A percentile compares a stretch with the other conserved stretches of the same genome.
Evolutionary conservation across 2,888 invertebrate species (phyloP).

Genomic region (Cremastinae sp.): DNA sequence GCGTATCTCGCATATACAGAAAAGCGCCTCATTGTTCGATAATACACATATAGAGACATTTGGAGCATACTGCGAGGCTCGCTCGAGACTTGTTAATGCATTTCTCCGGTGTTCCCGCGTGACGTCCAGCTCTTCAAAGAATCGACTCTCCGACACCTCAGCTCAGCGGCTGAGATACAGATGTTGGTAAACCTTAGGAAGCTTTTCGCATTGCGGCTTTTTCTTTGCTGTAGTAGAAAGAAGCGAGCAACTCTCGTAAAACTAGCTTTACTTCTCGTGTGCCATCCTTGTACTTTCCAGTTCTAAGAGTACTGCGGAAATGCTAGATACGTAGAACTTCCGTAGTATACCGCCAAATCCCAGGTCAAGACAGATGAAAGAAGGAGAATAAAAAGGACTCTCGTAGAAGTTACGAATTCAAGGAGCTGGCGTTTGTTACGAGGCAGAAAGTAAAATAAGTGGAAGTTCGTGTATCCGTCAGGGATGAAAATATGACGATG

Average conservation of each 20-base stretch:
- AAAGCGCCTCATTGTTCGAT: conserved; percentile 5
- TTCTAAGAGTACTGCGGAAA: conserved; percentile 34
- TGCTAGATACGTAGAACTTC: conserved; percentile 17
- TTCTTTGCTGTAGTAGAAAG: neutral
- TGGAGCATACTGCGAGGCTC: conserved; percentile 25
- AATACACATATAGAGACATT: conserved; percentile 24
- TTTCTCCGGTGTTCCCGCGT: conserved; percentile 42
- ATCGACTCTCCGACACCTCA: conserved; percentile 51
- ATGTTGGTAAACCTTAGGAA: conserved; percentile 17
- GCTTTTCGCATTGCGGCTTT: conserved; percentile 59
- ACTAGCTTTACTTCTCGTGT: conserved; percentile 38
- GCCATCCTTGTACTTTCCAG: conserved; percentile 28
- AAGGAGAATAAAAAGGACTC: conserved; percentile 1
- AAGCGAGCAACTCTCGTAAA: conserved; percentile 36
- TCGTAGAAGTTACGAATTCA: conserved; percentile 9
- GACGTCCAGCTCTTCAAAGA: conserved; percentile 39
- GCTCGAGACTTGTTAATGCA: conserved; percentile 50
- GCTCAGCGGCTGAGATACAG: conserved; percentile 34
- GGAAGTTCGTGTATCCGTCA: conserved; percentile 3
- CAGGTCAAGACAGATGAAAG: conserved; percentile 40
- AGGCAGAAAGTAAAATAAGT: conserved; percentile 28
- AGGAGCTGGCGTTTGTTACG: conserved; percentile 33
- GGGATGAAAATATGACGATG: neutral
- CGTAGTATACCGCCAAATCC: conserved; percentile 25
- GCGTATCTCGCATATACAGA: conserved; percentile 22